Percentiles rank a stretch among this genome's conserved stretches.
phyloP scores from a whole-genome alignment of 2,113 vertebrate genomes.

The Phalacrocorax aristotelis region DNA sequence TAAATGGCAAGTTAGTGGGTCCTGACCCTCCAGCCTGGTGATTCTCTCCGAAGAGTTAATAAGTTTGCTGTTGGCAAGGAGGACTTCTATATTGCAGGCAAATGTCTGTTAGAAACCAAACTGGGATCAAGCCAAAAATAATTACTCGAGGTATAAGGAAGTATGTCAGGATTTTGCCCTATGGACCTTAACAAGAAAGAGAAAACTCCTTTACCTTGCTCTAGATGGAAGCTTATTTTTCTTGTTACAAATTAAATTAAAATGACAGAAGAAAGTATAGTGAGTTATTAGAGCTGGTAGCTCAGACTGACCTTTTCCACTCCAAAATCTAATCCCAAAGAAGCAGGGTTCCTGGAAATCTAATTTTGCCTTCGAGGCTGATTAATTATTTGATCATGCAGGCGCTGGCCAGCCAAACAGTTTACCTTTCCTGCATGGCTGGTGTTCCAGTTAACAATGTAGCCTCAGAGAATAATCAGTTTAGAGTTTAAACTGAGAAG shows the following conservation, averaged over 20 bases:
- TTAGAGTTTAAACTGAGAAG: constrained; percentile 15
- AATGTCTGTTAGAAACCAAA: neutral
- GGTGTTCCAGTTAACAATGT: constrained; percentile 12
- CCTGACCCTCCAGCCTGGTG: neutral
- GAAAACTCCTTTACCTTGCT: neutral
- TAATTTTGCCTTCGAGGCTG: constrained; percentile 7
- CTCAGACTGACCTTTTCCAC: constrained; percentile 47
- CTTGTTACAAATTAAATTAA: constrained; percentile 46
- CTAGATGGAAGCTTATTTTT: constrained; percentile 19
- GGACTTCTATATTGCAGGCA: neutral
- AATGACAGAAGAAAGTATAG: constrained; percentile 2
- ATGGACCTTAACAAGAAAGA: neutral
- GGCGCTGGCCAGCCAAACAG: neutral
- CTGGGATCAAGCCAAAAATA: constrained; percentile 5
- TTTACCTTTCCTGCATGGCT: constrained; percentile 23
- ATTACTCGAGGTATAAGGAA: neutral
- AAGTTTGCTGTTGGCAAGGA: neutral
- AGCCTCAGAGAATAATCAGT: constrained; percentile 6
- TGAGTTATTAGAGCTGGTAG: constrained; percentile 21
- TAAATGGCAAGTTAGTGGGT: neutral
- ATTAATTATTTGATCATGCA: constrained; percentile 55
- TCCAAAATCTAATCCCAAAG: constrained; percentile 49
- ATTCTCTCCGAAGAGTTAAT: neutral
- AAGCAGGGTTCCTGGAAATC: constrained; percentile 47
- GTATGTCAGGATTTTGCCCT: neutral